Conservation (phyloP, 1,140 invertebrate genomes). For the Drosophila baimaii region DNA sequence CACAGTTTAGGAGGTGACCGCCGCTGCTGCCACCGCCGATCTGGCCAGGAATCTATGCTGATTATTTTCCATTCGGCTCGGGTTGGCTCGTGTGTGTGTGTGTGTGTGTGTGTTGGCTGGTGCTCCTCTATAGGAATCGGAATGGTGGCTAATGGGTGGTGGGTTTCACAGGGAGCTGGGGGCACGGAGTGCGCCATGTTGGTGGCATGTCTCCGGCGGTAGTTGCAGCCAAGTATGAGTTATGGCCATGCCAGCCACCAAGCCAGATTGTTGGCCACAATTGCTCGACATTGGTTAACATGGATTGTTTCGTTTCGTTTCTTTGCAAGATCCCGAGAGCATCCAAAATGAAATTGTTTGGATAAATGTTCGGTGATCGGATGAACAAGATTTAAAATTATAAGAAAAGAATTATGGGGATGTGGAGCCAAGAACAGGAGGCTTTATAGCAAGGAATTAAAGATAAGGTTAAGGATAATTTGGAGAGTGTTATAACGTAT, state of each 20-base stretch:
- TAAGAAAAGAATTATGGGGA: slow-evolving; percentile 12
- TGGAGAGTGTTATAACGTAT: not conserved
- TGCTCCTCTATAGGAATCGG: not conserved
- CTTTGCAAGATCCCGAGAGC: slow-evolving; percentile 17
- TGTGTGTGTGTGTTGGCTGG: not conserved
- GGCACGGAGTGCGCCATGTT: slow-evolving; percentile 41
- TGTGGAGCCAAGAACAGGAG: not conserved
- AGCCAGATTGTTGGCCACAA: slow-evolving; percentile 55
- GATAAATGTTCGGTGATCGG: slow-evolving; percentile 9
- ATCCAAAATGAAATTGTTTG: slow-evolving; percentile 49
- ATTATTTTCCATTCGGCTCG: slow-evolving; percentile 44
- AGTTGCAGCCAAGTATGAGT: slow-evolving; percentile 59
- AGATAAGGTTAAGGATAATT: not conserved
- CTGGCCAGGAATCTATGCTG: slow-evolving; percentile 57
- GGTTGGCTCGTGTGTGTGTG: slow-evolving; percentile 31
- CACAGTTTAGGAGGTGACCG: slow-evolving; percentile 47
- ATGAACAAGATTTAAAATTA: slow-evolving; percentile 16
- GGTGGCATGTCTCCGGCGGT: slow-evolving; percentile 63
- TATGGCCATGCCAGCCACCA: slow-evolving; percentile 63
- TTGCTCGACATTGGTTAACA: slow-evolving; percentile 63
- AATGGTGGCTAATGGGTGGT: slow-evolving; percentile 12
- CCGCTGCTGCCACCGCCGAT: slow-evolving; percentile 42
- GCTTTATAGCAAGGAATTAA: not conserved
- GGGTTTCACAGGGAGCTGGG: not conserved
- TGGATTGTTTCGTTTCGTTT: slow-evolving; percentile 36